Evolutionary conservation across 2,113 vertebrate species (phyloP).

Genomic region (Procavia capensis): DNA sequence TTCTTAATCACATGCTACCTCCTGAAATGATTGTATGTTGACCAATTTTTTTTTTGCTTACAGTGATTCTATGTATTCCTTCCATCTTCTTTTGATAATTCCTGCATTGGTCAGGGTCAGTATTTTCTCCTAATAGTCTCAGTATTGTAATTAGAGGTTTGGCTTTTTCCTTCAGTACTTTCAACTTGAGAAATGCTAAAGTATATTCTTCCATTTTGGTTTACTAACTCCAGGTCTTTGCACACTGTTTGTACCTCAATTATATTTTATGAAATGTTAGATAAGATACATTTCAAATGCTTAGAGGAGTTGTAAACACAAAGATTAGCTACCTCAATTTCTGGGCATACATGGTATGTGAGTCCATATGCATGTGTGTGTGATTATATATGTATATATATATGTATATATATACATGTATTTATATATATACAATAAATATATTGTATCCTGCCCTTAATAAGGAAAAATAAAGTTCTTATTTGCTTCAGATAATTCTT

Average conservation of each 20-base stretch:
- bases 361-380: background rate
- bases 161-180: too few relatives aligned
- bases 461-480: background rate
- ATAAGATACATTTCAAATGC: background rate
- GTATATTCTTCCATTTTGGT: too few relatives aligned
- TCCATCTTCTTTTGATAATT: too few relatives aligned
- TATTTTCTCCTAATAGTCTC: too few relatives aligned
- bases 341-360: background rate
- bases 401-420: background rate
- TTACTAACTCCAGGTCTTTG: too few relatives aligned
- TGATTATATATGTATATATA: background rate
- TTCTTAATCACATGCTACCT: too few relatives aligned
- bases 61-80: too few relatives aligned
- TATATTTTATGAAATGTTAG: background rate
- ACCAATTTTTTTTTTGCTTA: too few relatives aligned
- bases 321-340: background rate
- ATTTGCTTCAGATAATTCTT: background rate
- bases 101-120: too few relatives aligned
- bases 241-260: background rate
- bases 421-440: background rate
- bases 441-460: background rate
- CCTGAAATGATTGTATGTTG: too few relatives aligned
- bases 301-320: background rate
- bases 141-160: too few relatives aligned
- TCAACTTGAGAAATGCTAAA: too few relatives aligned